Evolutionary conservation across 2,888 invertebrate species (phyloP).

Genomic region (Apodemia hepburni): DNA sequence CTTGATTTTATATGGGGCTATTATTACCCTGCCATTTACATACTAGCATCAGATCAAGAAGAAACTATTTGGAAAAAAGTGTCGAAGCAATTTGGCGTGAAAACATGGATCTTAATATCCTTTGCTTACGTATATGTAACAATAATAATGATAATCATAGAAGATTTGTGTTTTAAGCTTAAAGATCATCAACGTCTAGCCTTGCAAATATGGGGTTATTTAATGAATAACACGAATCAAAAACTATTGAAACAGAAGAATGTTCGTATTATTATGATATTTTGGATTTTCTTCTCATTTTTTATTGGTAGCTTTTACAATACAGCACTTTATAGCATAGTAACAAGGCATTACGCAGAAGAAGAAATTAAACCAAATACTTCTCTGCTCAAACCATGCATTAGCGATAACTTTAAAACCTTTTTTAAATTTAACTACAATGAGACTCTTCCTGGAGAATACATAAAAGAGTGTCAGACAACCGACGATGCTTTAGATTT

Average conservation of each 20-base stretch:
- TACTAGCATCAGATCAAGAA: slow-evolving; percentile 43
- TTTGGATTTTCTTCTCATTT: slow-evolving; percentile 32
- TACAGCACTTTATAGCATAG: slow-evolving; percentile 29
- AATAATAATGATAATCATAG: slow-evolving; percentile 25
- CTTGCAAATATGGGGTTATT: slow-evolving; percentile 25
- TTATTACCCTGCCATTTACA: too few species aligned
- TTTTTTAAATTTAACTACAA: slow-evolving; percentile 16
- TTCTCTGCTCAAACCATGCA: slow-evolving; percentile 16
- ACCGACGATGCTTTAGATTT: slow-evolving; percentile 17
- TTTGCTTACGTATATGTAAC: slow-evolving; percentile 34
- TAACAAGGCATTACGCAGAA: slow-evolving; percentile 22
- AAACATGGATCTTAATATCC: slow-evolving; percentile 43
- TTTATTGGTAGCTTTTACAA: slow-evolving; percentile 29
- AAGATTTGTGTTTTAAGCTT: not conserved
- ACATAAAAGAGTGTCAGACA: slow-evolving; percentile 8
- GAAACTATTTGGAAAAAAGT: slow-evolving; percentile 45
- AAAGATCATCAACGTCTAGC: not conserved
- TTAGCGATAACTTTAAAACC: slow-evolving; percentile 13
- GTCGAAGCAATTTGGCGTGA: slow-evolving; percentile 36
- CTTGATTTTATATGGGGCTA: too few species aligned
- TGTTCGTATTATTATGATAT: slow-evolving; percentile 22
- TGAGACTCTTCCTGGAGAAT: slow-evolving; percentile 12
- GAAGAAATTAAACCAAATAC: slow-evolving; percentile 8
- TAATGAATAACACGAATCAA: slow-evolving; percentile 23
- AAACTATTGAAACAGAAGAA: slow-evolving; percentile 20